Base-by-base conservation (phyloP, 2,113 vertebrate species). In the Chloroceryle aenea region DNA sequence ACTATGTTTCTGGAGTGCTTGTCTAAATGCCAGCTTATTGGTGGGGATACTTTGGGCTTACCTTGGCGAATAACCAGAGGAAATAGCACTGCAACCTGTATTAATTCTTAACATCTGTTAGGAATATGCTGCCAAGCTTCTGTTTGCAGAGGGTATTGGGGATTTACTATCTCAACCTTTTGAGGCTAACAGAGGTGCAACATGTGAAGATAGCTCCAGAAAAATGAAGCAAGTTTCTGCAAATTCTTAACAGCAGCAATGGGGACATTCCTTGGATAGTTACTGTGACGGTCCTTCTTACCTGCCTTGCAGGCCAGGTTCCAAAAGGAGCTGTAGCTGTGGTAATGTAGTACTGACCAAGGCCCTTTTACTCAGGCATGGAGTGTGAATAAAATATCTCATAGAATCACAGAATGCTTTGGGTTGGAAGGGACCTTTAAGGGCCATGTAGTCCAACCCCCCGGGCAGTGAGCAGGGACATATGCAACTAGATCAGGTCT, bases 301-400 rank as follows among this genome's bases (percentile, higher is more conserved):
- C 73, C 25, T 69, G 50, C 10, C 5, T n/a, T 67, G 42, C n/a
- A 50, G 29, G 25, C 26, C 45, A 45, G 13, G 13, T 76, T 86
- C 76, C 53, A 69, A 74, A 71, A 81, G 40, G 30, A 87, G 8
- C 36, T 2, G 0, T 45, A 73, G 61, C 59, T 81, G 23, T 62
- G 6, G n/a, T 25, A 26, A 9, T 0, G 0, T 36, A 66, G 36
- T 15, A 50, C 40, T 38, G 14, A 40, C 21, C 3, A 5, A 52
- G 25, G 45, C 9, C 4, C 12, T 81, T 77, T 64, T 58, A 53
- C 6, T 62, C 21, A 15, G 48, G 25, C 30, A 58, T 38, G 56
- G 59, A 38, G 7, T 10, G 7, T 80, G 32, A 83, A 73, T 27
- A 72, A 45, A 87, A 15, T 89, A 66, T 26, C 25, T 52, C 2